Conservation (phyloP, 2,797 vertebrate species). For the Gymnodraco acuticeps region DNA sequence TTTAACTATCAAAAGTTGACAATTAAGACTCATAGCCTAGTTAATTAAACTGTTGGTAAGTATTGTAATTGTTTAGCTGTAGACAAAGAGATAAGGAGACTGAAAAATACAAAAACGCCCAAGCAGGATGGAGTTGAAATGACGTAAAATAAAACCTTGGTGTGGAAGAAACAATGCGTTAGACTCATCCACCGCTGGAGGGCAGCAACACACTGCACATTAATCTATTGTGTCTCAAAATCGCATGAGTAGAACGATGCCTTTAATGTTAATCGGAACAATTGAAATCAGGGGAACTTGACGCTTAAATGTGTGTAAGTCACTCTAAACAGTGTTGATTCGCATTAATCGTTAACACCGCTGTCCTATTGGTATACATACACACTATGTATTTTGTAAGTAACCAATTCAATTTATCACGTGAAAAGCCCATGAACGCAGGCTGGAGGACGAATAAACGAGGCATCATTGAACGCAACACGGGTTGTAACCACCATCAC, state of each 20-base stretch:
- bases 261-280: conserved; percentile 12
- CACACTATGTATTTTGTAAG: neutral
- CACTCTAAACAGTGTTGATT: neutral
- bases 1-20: neutral
- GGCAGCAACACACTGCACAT: conserved; percentile 37
- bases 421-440: too few species aligned
- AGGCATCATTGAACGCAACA: conserved; percentile 42
- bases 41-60: neutral
- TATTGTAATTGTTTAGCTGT: neutral
- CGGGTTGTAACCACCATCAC: conserved; percentile 23
- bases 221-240: neutral
- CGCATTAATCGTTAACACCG: neutral
- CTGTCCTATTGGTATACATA: neutral
- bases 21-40: neutral
- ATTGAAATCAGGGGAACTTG: rapidly evolving
- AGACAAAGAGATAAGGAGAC: neutral
- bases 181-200: conserved; percentile 31
- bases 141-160: neutral
- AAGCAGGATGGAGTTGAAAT: neutral
- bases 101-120: neutral
- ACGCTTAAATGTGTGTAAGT: neutral
- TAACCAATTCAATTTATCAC: neutral
- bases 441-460: neutral
- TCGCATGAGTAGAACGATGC: conserved; percentile 3
- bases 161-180: neutral